Conservation (phyloP, 1,140 invertebrate species). For the Zaprionus gabonicus region DNA sequence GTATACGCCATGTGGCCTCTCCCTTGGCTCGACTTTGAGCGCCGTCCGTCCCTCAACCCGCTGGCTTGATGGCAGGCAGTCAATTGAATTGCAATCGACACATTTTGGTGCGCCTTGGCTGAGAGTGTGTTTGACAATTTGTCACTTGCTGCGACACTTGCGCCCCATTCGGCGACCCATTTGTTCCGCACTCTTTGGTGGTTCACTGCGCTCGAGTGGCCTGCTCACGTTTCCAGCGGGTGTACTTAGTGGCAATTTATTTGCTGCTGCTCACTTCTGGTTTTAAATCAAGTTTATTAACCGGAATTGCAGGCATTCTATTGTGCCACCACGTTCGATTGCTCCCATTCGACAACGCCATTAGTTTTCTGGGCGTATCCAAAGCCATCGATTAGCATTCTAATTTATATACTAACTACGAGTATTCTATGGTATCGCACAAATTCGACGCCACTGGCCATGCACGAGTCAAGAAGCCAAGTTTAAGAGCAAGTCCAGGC, state of each 20-base stretch:
- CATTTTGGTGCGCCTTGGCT: slow-evolving; percentile 16
- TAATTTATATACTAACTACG: slow-evolving; percentile 81
- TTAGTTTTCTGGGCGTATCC: slow-evolving; percentile 73
- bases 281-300: slow-evolving; percentile 83
- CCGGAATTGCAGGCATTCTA: slow-evolving; percentile 68
- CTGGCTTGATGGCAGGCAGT: slow-evolving; percentile 30
- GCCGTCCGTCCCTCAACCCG: slow-evolving; percentile 70
- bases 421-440: slow-evolving; percentile 39
- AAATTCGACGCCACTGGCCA: slow-evolving; percentile 74
- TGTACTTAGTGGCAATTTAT: slow-evolving; percentile 77
- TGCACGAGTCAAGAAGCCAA: slow-evolving; percentile 58
- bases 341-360: slow-evolving; percentile 30
- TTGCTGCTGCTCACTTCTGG: slow-evolving; percentile 75
- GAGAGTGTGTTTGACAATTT: slow-evolving; percentile 76
- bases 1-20: slow-evolving; percentile 73
- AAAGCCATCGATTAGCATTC: slow-evolving; percentile 79
- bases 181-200: slow-evolving; percentile 72
- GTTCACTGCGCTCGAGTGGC: slow-evolving; percentile 39
- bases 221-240: neutral
- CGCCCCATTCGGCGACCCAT: slow-evolving; percentile 48
- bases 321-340: slow-evolving; percentile 40
- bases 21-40: slow-evolving; percentile 50
- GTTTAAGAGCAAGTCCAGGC: slow-evolving; percentile 41
- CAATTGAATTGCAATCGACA: slow-evolving; percentile 68
- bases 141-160: slow-evolving; percentile 63